Conservation (phyloP, 2,888 invertebrate genomes). For the Tetropium fuscum region DNA sequence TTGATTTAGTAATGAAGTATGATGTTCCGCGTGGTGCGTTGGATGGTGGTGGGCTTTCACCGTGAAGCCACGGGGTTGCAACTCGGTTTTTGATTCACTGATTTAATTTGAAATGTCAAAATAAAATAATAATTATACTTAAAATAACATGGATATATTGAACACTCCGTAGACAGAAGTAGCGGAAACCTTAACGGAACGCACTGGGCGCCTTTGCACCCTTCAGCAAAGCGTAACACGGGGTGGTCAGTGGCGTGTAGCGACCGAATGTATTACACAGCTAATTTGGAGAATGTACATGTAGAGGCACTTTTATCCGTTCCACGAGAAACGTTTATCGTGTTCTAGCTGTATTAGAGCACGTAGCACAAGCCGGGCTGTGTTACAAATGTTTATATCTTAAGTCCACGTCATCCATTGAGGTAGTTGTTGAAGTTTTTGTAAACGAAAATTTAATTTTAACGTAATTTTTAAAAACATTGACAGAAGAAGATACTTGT, state of each 20-base stretch:
- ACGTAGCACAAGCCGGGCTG: slow-evolving; percentile 28
- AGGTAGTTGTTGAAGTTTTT: slow-evolving; percentile 7
- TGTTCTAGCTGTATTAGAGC: slow-evolving; percentile 33
- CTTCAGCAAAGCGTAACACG: slow-evolving; percentile 33
- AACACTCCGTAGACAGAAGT: not conserved
- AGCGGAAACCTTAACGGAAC: slow-evolving; percentile 6
- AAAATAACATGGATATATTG: not conserved
- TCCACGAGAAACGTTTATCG: slow-evolving; percentile 44
- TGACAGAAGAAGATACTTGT: no score
- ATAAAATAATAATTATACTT: no score
- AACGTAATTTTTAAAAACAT: no score
- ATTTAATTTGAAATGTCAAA: no score
- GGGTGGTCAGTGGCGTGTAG: slow-evolving; percentile 53
- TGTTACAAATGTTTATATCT: slow-evolving; percentile 13
- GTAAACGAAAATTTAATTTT: slow-evolving; percentile 13
- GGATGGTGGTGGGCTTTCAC: no score
- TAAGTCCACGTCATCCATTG: slow-evolving; percentile 3
- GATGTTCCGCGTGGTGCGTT: no score
- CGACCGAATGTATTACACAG: slow-evolving; percentile 50
- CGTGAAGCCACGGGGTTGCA: no score
- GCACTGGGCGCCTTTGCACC: slow-evolving; percentile 17
- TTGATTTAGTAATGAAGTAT: no score
- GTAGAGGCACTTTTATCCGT: slow-evolving; percentile 20
- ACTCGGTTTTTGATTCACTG: no score
- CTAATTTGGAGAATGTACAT: slow-evolving; percentile 45